Evolutionary conservation across 2,113 vertebrate species (phyloP).

Genomic region (Pomatorhinus ruficollis): DNA sequence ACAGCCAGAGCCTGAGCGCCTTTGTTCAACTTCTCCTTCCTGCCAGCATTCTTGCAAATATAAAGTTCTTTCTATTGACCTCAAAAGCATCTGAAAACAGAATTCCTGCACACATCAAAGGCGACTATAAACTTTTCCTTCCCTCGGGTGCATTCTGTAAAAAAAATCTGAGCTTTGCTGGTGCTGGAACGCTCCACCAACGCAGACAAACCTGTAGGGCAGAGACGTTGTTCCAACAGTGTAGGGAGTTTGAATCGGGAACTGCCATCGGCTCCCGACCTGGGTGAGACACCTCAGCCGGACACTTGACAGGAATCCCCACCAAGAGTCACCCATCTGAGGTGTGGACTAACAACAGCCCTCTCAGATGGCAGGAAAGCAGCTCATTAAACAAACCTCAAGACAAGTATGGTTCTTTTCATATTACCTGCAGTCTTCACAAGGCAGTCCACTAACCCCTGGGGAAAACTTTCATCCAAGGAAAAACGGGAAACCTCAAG

Average conservation of each 20-base stretch:
- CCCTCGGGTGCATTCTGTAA: background rate
- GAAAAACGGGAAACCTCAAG: conserved; percentile 5
- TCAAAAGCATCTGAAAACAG: background rate
- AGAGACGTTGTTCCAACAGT: background rate
- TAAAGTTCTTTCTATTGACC: background rate
- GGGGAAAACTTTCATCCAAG: background rate
- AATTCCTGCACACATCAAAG: background rate
- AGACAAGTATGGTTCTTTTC: background rate
- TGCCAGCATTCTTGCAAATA: background rate
- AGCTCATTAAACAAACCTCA: background rate
- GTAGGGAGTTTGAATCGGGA: fast-evolving
- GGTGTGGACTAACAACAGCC: background rate
- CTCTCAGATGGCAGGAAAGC: background rate
- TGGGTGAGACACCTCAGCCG: background rate
- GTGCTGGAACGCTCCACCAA: background rate
- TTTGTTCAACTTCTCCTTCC: background rate
- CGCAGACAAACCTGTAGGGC: background rate
- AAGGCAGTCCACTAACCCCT: background rate
- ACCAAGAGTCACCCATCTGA: background rate
- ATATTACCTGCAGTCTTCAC: background rate
- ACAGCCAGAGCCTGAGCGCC: background rate
- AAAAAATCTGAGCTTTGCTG: background rate
- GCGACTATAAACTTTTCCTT: background rate
- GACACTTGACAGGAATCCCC: background rate
- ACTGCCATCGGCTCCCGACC: background rate